Conservation (phyloP, 92 coral and sea anemone genomes). For the Epizoanthus rinbou region DNA sequence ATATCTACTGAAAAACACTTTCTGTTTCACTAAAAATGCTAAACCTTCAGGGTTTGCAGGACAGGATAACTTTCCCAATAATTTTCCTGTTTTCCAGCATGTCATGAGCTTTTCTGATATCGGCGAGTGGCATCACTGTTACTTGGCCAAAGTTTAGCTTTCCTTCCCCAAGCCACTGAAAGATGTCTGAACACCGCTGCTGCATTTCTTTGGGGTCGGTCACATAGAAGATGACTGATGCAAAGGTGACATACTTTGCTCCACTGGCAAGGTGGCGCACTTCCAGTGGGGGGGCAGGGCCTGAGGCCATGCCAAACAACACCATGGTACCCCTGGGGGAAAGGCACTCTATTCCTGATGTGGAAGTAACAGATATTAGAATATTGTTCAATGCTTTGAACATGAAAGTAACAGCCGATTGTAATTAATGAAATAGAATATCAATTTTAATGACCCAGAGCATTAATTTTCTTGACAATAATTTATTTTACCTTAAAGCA, state of each 20-base stretch:
- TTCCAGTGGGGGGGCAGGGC: constrained; percentile 71
- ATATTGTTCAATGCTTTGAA: too few relatives aligned
- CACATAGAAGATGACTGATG: constrained; percentile 50
- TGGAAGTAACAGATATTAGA: background rate
- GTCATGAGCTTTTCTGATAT: constrained; percentile 70
- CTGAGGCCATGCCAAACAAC: constrained; percentile 71
- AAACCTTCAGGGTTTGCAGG: background rate
- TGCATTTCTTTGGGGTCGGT: constrained; percentile 59
- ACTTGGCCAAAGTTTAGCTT: constrained; percentile 78
- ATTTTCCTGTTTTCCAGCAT: constrained; percentile 64
- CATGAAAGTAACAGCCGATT: background rate
- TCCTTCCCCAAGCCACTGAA: constrained; percentile 65
- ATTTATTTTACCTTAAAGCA: too few relatives aligned
- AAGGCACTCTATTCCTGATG: constrained; percentile 68
- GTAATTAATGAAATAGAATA: too few relatives aligned
- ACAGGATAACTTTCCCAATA: constrained; percentile 71
- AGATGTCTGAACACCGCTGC: constrained; percentile 61
- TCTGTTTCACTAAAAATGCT: too few relatives aligned
- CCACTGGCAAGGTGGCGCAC: constrained; percentile 58
- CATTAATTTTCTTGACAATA: too few relatives aligned
- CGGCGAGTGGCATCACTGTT: constrained; percentile 63
- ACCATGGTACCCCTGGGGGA: constrained; percentile 79
- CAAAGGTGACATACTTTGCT: constrained; percentile 65
- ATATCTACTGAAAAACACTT: background rate
- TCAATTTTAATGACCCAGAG: too few relatives aligned